Evolutionary conservation across 64 coral and sea anemone genomes (phyloP).

Genomic region (Pocillopora damicornis): DNA sequence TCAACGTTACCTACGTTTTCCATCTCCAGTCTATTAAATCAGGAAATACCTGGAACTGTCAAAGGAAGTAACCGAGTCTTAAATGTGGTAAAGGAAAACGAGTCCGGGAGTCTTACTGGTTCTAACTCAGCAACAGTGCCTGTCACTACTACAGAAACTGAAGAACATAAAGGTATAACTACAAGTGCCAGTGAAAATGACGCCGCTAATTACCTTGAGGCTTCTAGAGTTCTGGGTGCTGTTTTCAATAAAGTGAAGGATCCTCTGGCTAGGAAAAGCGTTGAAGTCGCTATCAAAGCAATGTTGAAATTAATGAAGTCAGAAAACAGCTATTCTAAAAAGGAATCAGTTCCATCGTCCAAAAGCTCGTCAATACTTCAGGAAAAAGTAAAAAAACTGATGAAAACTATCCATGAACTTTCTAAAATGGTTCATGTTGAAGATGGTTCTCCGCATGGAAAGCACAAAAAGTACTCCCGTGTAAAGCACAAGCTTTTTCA

Average conservation of each 20-base stretch:
- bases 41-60: conserved; percentile 16
- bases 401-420: conserved; percentile 5
- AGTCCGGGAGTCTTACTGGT: conserved; percentile 11
- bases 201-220: conserved; percentile 51
- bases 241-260: conserved; percentile 93
- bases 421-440: not conserved
- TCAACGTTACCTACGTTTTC: conserved; percentile 41
- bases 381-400: not conserved
- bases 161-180: not conserved
- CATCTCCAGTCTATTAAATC: conserved; percentile 50
- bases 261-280: conserved; percentile 81
- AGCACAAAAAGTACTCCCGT: not conserved
- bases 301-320: conserved; percentile 73
- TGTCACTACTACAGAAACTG: not conserved
- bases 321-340: conserved; percentile 35
- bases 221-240: conserved; percentile 75
- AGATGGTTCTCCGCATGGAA: not conserved
- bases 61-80: not conserved
- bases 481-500: not conserved
- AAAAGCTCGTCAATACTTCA: not conserved
- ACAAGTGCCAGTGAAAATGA: conserved; percentile 10
- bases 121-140: conserved; percentile 16
- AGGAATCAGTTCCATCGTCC: conserved; percentile 34
- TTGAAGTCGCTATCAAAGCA: conserved; percentile 88
- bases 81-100: not conserved